Evolutionary conservation across 2,797 vertebrate genomes (phyloP).

Genomic region (Typhlichthys subterraneus): DNA sequence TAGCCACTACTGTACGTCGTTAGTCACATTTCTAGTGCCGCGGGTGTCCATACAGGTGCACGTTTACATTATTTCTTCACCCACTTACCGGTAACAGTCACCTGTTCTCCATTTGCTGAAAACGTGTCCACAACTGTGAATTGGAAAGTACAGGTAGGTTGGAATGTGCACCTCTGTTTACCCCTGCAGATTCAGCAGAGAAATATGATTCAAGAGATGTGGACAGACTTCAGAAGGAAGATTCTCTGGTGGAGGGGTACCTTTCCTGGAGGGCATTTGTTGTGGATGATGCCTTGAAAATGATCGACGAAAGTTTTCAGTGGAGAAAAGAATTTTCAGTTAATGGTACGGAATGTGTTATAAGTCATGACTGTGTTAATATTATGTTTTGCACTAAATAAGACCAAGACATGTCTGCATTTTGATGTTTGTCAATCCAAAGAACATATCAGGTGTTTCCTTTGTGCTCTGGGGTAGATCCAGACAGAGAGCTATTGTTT

Average conservation of each 20-base stretch:
- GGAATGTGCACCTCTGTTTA: not conserved
- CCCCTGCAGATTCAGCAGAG: conserved; percentile 81
- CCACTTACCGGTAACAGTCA: too few relatives aligned
- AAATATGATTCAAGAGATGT: conserved; percentile 93
- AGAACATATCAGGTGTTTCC: conserved; percentile 32
- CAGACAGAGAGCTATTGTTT: conserved; percentile 59
- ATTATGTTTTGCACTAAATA: not conserved
- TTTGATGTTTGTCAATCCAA: conserved; percentile 22
- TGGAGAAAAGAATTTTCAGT: conserved; percentile 92
- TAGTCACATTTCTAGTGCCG: not conserved
- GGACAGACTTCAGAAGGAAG: conserved; percentile 87
- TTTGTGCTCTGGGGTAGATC: conserved; percentile 39
- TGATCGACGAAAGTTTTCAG: conserved; percentile 95
- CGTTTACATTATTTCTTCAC: not conserved
- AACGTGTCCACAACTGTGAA: not conserved
- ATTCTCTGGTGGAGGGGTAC: conserved; percentile 84
- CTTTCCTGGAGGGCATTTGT: conserved; percentile 85
- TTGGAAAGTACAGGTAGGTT: conserved; percentile 1
- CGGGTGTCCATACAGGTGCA: not conserved
- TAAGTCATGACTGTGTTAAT: not conserved
- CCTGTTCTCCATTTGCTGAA: not conserved
- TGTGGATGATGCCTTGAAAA: conserved; percentile 91
- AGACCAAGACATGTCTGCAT: conserved; percentile 14
- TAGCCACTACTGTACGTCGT: too few relatives aligned
- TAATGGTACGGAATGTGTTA: conserved; percentile 82